Base-by-base conservation (phyloP, 2,113 vertebrate genomes). In the Ptychochromis oligacanthus region DNA sequence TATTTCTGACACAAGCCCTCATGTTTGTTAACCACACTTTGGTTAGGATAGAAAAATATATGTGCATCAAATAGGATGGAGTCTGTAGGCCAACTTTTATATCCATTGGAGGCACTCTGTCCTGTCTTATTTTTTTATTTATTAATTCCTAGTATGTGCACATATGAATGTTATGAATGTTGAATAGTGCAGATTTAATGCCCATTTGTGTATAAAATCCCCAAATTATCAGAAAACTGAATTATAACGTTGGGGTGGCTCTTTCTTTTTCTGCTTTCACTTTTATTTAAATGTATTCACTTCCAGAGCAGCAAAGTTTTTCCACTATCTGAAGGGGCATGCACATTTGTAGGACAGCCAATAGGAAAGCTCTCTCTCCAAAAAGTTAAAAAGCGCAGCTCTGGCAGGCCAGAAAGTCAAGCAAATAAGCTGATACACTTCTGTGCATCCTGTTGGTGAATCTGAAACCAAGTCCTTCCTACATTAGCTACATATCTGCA, bases 1-100 rank as follows among this genome's bases (percentile, higher is more conserved):
- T 91, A 36, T 92, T 81, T 74, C 56, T 88, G 64, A 52, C n/a
- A 74, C 24, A 31, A 75, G 10, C 17, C 38, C 18, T 61, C 7
- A 34, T 79, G 4, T 52, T 49, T 75, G 22, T 72, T 52, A 20
- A 52, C 17, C 49, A 72, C 43, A 5, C 24, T 70, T 20, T 62
- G 61, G 12, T 64, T 46, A 52, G 43, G 0, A 1, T 20, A 49
- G 64, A 26, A 52, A 72, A 20, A 22, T 8, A 72, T 17, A 13
- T 31, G 17, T 31, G 22, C 0, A 46, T 67, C 26, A 46, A 46
- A 46, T 15, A 17, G 14, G 38, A 52, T 31, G 28, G 26, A 54
- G 11, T 55, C 18, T 55, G 18, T n/a, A 54, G 18, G 52, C 18
- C 3, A 54, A 54, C 7, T 46, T 1, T 13, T 43, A 11, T 14